Evolutionary conservation across 1,140 invertebrate species (phyloP).

Genomic region (Anastrepha ludens): DNA sequence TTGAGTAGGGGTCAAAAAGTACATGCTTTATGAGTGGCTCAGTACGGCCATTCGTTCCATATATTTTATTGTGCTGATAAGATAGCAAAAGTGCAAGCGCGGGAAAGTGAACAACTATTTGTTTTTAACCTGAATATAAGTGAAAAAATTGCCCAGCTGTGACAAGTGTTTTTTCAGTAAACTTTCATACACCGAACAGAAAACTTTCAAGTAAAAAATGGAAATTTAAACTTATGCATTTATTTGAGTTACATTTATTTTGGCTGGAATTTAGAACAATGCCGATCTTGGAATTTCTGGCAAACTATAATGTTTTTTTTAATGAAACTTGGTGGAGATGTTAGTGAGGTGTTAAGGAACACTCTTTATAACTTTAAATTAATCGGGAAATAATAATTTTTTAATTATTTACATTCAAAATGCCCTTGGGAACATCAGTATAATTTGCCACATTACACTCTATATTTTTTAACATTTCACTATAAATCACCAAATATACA

Average conservation of each 20-base stretch:
- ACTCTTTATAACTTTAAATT: too few species aligned
- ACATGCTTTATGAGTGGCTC: background rate
- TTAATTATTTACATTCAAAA: too few species aligned
- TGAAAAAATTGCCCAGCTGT: background rate
- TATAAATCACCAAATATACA: too few species aligned
- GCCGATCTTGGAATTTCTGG: too few species aligned
- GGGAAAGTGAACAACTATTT: background rate
- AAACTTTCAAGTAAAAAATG: background rate
- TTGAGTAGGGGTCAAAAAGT: background rate
- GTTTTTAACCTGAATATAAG: background rate
- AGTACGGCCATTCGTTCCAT: background rate
- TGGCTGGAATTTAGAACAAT: too few species aligned
- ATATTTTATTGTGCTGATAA: background rate
- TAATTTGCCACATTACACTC: too few species aligned
- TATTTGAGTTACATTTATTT: background rate
- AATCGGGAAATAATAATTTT: too few species aligned
- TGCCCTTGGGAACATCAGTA: too few species aligned
- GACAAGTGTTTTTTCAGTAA: background rate
- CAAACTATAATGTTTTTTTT: too few species aligned
- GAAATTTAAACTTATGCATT: background rate
- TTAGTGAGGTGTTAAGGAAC: too few species aligned
- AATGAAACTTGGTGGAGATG: too few species aligned
- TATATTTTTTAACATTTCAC: too few species aligned
- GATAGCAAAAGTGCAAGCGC: background rate
- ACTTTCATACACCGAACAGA: background rate